A percentile compares a stretch with the other conserved stretches of the same genome.
phyloP scores from a whole-genome alignment of 2,113 vertebrate species.

The Dipodomys spectabilis region DNA sequence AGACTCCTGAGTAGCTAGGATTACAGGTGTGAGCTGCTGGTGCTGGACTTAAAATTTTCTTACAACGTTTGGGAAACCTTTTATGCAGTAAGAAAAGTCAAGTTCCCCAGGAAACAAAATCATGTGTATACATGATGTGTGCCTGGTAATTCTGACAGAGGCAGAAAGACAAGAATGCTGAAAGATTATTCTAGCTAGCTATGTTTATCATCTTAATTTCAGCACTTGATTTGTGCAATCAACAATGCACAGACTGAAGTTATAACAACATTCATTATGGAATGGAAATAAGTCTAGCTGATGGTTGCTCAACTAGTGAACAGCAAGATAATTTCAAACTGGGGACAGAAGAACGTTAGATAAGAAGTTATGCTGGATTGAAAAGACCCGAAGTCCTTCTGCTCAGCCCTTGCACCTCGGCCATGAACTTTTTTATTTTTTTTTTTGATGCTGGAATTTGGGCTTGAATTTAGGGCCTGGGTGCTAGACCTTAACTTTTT shows the following conservation, averaged over 20 bases:
- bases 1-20: too few relatives aligned
- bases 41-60: too few relatives aligned
- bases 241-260: constrained; percentile 27
- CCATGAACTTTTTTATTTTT: too few relatives aligned
- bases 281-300: constrained; percentile 56
- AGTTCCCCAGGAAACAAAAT: background rate
- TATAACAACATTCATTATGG: constrained; percentile 24
- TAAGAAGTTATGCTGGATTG: too few relatives aligned
- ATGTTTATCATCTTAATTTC: constrained; percentile 44
- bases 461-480: too few relatives aligned
- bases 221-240: background rate
- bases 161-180: background rate
- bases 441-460: too few relatives aligned
- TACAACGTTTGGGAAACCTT: too few relatives aligned
- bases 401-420: too few relatives aligned
- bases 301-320: constrained; percentile 43
- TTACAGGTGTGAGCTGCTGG: too few relatives aligned
- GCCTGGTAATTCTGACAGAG: background rate
- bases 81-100: background rate
- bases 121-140: too few relatives aligned
- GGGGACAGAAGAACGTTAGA: background rate
- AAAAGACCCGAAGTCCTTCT: background rate
- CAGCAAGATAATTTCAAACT: too few relatives aligned
- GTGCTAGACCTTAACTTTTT: too few relatives aligned
- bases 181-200: background rate